These are phyloP conservation scores for Zaprionus lachaisei DNA, from an alignment of 1,140 invertebrate species.

Conservation along the genomic window DNA sequence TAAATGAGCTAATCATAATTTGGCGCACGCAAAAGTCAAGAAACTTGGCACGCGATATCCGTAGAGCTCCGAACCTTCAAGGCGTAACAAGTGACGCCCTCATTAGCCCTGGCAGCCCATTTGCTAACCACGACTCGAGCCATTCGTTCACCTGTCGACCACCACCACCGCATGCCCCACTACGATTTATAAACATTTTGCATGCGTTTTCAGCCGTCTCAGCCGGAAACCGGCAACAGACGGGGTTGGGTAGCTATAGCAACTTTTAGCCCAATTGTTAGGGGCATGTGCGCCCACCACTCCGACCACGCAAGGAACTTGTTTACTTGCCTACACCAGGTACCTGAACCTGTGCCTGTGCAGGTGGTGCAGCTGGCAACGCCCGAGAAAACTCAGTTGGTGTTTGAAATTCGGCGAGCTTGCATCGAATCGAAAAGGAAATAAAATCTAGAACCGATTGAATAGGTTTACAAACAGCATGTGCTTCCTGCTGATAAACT, in stretches of 20 bases:
- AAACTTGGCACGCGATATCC: constrained; percentile 30
- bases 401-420: constrained; percentile 51
- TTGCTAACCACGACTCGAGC: constrained; percentile 29
- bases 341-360: constrained; percentile 40
- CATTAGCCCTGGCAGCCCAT: constrained; percentile 19
- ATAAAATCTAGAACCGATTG: not conserved
- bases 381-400: constrained; percentile 47
- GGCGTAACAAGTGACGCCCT: constrained; percentile 66
- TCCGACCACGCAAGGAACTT: constrained; percentile 37
- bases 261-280: constrained; percentile 64
- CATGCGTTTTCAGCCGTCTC: constrained; percentile 49
- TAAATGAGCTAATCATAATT: constrained; percentile 73
- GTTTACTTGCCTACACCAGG: constrained; percentile 64
- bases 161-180: not conserved
- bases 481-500: constrained; percentile 47
- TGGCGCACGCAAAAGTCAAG: constrained; percentile 54
- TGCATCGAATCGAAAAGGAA: constrained; percentile 18
- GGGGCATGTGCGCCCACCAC: constrained; percentile 30
- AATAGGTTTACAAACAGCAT: constrained; percentile 34
- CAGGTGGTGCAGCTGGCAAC: constrained; percentile 50
- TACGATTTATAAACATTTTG: constrained; percentile 51
- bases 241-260: constrained; percentile 77
- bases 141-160: not conserved
- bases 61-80: constrained; percentile 24
- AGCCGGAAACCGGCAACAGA: constrained; percentile 4